phyloP scores from a whole-genome alignment of 2,797 vertebrate genomes.

The Astyanax mexicanus region DNA sequence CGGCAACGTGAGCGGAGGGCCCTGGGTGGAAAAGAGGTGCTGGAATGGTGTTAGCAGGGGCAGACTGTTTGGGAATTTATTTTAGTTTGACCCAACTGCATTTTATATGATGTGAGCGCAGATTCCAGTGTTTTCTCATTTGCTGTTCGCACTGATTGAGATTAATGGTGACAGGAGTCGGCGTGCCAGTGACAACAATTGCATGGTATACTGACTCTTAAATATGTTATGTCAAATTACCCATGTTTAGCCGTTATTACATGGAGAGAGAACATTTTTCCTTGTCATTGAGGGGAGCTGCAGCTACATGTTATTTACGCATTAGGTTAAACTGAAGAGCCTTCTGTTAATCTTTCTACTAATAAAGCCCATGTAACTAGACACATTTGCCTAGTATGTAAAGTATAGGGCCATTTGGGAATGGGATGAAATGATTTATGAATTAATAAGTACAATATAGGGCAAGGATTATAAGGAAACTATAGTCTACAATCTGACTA shows the following conservation, averaged over 20 bases:
- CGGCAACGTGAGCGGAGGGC: conserved; percentile 55
- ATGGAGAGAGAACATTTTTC: background rate
- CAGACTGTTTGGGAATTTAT: background rate
- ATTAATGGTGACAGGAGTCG: background rate
- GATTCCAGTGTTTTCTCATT: background rate
- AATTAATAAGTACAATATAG: too few species aligned
- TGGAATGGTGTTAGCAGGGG: background rate
- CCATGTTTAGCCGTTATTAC: background rate
- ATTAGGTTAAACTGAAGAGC: background rate
- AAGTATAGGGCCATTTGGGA: too few species aligned
- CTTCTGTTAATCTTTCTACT: background rate
- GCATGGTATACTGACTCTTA: background rate
- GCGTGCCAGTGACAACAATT: background rate
- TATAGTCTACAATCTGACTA: too few species aligned
- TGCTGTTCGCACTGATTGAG: background rate
- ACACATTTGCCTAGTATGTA: too few species aligned
- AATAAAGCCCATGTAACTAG: background rate
- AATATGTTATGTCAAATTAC: background rate
- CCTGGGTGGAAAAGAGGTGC: conserved; percentile 39
- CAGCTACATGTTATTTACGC: background rate
- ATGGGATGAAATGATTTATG: too few species aligned
- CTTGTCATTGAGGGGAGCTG: background rate
- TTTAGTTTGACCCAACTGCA: conserved; percentile 4
- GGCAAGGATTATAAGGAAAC: too few species aligned
- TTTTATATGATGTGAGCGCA: background rate